Evolutionary conservation across 2,797 vertebrate species (phyloP).

Genomic region (Propithecus deckenii): DNA sequence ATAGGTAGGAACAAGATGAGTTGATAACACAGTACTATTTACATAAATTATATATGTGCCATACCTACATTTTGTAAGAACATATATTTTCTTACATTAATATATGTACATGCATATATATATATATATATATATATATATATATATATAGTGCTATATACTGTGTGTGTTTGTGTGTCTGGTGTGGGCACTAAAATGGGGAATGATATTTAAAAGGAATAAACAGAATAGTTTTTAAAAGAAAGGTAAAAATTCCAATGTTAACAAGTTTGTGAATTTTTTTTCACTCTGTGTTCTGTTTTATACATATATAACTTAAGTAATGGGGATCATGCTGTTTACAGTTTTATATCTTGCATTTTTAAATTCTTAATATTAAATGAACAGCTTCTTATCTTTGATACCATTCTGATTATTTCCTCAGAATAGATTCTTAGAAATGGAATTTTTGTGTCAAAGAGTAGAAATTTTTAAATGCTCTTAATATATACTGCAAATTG

Average conservation of each 20-base stretch:
- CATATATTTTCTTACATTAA: not conserved
- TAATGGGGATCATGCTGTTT: not conserved
- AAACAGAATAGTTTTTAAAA: not conserved
- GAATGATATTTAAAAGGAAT: not conserved
- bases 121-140: too few relatives aligned
- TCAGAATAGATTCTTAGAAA: slow-evolving; percentile 2
- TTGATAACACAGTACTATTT: not conserved
- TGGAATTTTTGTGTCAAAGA: not conserved
- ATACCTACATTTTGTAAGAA: not conserved
- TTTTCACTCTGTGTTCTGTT: not conserved
- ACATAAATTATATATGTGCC: not conserved
- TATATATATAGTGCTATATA: too few relatives aligned
- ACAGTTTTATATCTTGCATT: not conserved
- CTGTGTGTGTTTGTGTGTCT: not conserved
- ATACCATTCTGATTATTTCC: not conserved
- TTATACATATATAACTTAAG: not conserved
- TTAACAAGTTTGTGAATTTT: not conserved
- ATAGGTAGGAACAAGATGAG: not conserved
- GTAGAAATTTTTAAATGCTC: not conserved
- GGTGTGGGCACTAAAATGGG: not conserved
- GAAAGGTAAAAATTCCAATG: not conserved
- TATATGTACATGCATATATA: not conserved
- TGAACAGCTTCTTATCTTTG: not conserved
- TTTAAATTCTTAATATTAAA: slow-evolving; percentile 31
- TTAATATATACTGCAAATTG: not conserved